phyloP scores from a whole-genome alignment of 2,888 invertebrate genomes.

The Nematopogon swammerdamellus region DNA sequence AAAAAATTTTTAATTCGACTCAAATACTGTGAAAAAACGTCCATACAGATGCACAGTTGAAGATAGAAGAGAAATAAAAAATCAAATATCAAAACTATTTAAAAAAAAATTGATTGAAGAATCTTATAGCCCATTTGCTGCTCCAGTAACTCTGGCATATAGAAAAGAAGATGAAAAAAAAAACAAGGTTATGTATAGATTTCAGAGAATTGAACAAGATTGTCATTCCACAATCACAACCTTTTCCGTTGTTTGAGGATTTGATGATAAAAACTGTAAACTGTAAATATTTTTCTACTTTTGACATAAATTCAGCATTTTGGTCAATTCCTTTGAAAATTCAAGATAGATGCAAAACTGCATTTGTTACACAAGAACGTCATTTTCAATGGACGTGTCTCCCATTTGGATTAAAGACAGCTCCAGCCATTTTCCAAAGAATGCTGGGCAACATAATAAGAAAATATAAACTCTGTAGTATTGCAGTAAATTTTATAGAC shows the following conservation, averaged over 20 bases:
- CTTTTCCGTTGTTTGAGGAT: conserved; percentile 21
- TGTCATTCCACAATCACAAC: conserved; percentile 19
- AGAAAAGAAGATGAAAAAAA: conserved; percentile 15
- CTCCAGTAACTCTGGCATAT: conserved; percentile 14
- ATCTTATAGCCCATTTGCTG: conserved; percentile 15
- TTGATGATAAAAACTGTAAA: conserved; percentile 19
- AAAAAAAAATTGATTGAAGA: conserved; percentile 11
- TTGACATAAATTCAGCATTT: conserved; percentile 26
- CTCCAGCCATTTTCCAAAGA: conserved; percentile 25
- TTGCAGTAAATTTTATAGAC: conserved; percentile 8
- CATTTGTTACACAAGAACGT: conserved; percentile 18
- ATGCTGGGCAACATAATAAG: conserved; percentile 17
- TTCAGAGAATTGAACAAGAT: conserved; percentile 20
- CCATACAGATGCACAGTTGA: conserved; percentile 12
- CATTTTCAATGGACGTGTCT: conserved; percentile 21
- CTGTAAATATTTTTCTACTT: conserved; percentile 19
- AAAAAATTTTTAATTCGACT: too few species aligned
- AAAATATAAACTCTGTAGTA: conserved; percentile 10
- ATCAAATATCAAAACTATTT: conserved; percentile 11
- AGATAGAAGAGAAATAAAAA: conserved; percentile 12
- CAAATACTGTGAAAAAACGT: conserved; percentile 6
- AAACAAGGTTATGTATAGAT: conserved; percentile 18
- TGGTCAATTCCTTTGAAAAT: conserved; percentile 22
- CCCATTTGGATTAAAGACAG: conserved; percentile 24
- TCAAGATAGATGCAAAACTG: conserved; percentile 20